Conservation (phyloP, 1,140 invertebrate species). For the Apis laboriosa region DNA sequence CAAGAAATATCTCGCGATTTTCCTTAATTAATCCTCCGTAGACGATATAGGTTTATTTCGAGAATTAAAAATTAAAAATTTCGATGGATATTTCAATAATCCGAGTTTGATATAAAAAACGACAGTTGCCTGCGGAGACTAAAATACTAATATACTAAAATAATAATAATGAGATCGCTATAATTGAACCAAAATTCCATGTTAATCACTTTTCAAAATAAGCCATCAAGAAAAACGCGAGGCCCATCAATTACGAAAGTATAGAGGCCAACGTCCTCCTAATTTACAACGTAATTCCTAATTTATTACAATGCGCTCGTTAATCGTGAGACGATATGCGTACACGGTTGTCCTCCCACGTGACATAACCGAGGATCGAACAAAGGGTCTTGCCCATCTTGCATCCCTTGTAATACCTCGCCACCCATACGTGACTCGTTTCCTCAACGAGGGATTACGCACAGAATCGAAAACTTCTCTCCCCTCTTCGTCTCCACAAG, state of each 20-base stretch:
- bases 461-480: neutral
- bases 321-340: constrained; percentile 56
- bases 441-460: constrained; percentile 34
- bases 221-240: neutral
- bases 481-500: neutral
- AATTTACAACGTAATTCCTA: constrained; percentile 45
- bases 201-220: neutral
- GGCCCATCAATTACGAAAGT: constrained; percentile 22
- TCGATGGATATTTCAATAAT: too few relatives aligned
- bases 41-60: too few relatives aligned
- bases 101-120: too few relatives aligned
- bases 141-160: too few relatives aligned
- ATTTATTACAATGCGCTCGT: constrained; percentile 38
- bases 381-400: constrained; percentile 36
- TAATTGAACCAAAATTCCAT: too few relatives aligned
- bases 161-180: too few relatives aligned
- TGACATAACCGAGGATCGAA: constrained; percentile 20
- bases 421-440: constrained; percentile 45
- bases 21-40: too few relatives aligned
- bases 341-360: constrained; percentile 28
- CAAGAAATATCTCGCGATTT: too few relatives aligned
- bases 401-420: constrained; percentile 28
- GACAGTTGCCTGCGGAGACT: too few relatives aligned
- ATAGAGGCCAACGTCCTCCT: constrained; percentile 7
- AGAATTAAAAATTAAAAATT: too few relatives aligned